Conservation (phyloP, 2,113 vertebrate genomes). For the Craseonycteris thonglongyai region DNA sequence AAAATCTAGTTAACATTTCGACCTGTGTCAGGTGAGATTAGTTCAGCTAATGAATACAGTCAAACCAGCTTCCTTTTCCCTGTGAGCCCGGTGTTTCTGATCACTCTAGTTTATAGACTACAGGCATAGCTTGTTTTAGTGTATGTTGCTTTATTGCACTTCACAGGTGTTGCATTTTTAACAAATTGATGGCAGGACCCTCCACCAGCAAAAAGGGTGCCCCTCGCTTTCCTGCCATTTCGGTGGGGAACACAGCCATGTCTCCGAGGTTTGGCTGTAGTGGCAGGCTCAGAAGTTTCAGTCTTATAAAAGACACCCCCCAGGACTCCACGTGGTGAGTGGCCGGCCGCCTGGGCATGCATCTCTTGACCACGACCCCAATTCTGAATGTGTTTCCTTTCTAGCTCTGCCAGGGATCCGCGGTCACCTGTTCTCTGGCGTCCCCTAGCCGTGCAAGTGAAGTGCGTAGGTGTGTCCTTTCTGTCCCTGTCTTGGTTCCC, state of each 20-base stretch:
- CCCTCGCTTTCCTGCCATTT: not conserved
- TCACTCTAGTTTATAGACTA: no score
- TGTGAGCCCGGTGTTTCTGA: not conserved
- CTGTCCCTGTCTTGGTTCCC: not conserved
- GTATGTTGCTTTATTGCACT: not conserved
- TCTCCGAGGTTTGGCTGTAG: no score
- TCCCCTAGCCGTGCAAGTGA: not conserved
- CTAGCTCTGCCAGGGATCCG: not conserved
- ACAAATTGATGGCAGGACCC: not conserved
- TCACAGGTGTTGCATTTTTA: not conserved
- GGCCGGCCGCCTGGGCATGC: not conserved
- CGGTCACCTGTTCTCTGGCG: rapidly evolving
- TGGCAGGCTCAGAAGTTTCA: rapidly evolving
- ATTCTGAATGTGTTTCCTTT: not conserved
- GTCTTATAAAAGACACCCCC: no score
- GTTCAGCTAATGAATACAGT: not conserved
- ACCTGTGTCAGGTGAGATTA: not conserved
- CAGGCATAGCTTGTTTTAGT: not conserved
- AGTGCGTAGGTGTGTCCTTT: not conserved
- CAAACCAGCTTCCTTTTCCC: not conserved
- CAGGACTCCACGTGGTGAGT: not conserved
- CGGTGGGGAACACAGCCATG: not conserved
- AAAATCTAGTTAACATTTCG: not conserved
- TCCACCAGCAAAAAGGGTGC: not conserved
- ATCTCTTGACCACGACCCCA: no score